Base-by-base conservation (phyloP, 2,113 vertebrate species). In the Aviceda subcristata region DNA sequence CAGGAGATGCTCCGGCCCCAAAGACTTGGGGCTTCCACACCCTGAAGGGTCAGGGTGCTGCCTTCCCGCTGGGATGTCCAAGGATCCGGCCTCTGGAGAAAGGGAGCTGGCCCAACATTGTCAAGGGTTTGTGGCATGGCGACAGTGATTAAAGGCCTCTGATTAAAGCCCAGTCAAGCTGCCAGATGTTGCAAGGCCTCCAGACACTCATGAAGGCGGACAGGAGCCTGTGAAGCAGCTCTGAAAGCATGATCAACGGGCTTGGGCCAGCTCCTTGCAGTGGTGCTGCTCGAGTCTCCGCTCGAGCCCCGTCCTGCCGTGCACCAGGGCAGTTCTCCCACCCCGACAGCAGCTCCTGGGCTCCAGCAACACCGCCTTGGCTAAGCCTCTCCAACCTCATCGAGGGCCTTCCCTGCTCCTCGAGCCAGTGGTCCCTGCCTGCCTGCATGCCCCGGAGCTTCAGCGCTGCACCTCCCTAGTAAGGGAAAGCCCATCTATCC, bases 251-350 rank as follows among this genome's bases (percentile, higher is more conserved):
- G 85, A 94, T 8, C 16, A 88, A 95, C 88, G 75, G 63, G 62
- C 57, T 66, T 0, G 0, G 32, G 71, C 12, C 39, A 62, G 43
- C 16, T 85, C 21, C 36, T 69, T 41, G 50, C 59, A 74, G 76
- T 1, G 0, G 51, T 3, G 4, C 22, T 27, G 74, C 73, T 74
- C 55, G 0, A 1, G 67, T 55, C 39, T 51, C 43, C 0, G 1
- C 29, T 67, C 0, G 0, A 50, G 41, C 34, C 69, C 53, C 3
- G 2, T 56, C 38, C 68, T 55, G n/a, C 41, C 3, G 0, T 2
- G 6, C 41, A 22, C 20, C 34, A 26, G n/a, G 32, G 55, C 82
- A 79, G 71, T 32, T 56, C 53, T 64, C 1, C 4, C 3, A 6
- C 39, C n/a, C 51, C 3, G 1, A 27, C 43, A 1, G 46, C 2